A percentile compares a stretch with the other conserved stretches of the same genome.
Conservation (phyloP, 2,888 invertebrate species). For the Drosophila heteroneura region DNA sequence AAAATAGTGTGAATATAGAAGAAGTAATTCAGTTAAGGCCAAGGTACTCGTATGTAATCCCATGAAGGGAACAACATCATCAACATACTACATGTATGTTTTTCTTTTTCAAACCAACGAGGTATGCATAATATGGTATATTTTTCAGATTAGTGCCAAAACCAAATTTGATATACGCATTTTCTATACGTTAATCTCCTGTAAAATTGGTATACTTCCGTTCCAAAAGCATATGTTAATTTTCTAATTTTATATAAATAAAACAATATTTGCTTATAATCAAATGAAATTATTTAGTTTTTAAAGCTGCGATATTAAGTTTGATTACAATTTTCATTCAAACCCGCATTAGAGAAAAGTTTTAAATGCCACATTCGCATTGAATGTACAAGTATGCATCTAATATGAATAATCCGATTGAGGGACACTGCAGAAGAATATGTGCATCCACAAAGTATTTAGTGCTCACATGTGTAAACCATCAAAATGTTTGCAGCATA, state of each 20-base stretch:
- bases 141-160: too few species aligned
- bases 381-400: neutral
- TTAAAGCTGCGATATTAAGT: neutral
- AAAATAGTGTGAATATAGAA: neutral
- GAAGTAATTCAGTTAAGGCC: neutral
- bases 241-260: neutral
- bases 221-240: neutral
- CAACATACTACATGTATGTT: neutral
- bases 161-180: too few species aligned
- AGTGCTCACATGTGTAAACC: neutral
- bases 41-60: neutral
- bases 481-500: conserved; percentile 11
- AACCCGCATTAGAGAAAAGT: neutral
- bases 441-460: neutral
- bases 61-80: neutral
- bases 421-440: neutral
- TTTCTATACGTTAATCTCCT: too few species aligned
- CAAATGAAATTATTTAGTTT: neutral
- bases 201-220: neutral
- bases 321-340: neutral
- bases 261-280: neutral
- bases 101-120: neutral
- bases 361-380: neutral
- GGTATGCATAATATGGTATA: accelerated
- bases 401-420: neutral